Percentiles rank a stretch among this genome's conserved stretches.
These are phyloP conservation scores for Coregonus ussuriensis DNA, from an alignment of 2,797 vertebrate species.

Conservation along the genomic window DNA sequence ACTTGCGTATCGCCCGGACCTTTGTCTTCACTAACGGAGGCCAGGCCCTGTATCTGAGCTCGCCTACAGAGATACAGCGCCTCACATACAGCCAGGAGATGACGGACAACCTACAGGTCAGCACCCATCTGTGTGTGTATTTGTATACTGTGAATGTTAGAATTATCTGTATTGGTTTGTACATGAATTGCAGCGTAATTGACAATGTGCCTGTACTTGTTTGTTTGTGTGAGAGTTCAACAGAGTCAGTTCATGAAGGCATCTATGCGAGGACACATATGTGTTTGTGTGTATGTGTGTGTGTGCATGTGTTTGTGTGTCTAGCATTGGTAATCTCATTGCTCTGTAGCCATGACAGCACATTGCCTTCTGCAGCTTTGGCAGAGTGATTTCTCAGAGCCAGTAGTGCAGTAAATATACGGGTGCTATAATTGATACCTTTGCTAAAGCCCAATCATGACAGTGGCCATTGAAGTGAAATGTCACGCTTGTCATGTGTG, in stretches of 20 bases:
- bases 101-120: conserved; percentile 95
- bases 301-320: too few species aligned
- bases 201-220: conserved; percentile 12
- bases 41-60: conserved; percentile 95
- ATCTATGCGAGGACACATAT: neutral
- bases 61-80: conserved; percentile 97
- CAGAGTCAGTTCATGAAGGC: neutral
- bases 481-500: conserved; percentile 57
- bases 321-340: conserved; percentile 5
- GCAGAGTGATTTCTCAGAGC: neutral
- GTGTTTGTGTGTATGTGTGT: neutral
- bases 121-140: conserved; percentile 2
- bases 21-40: conserved; percentile 96
- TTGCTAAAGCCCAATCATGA: conserved; percentile 24
- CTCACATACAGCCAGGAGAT: conserved; percentile 98
- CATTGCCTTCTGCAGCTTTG: conserved; percentile 3
- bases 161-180: neutral
- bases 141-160: conserved; percentile 18
- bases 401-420: conserved; percentile 25
- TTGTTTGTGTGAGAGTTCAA: neutral
- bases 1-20: conserved; percentile 98
- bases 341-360: conserved; percentile 14
- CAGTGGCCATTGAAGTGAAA: conserved; percentile 53
- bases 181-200: neutral
- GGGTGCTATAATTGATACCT: conserved; percentile 17